Evolutionary conservation across 2,797 vertebrate genomes (phyloP).

Genomic region (Hozukius guyotensis): DNA sequence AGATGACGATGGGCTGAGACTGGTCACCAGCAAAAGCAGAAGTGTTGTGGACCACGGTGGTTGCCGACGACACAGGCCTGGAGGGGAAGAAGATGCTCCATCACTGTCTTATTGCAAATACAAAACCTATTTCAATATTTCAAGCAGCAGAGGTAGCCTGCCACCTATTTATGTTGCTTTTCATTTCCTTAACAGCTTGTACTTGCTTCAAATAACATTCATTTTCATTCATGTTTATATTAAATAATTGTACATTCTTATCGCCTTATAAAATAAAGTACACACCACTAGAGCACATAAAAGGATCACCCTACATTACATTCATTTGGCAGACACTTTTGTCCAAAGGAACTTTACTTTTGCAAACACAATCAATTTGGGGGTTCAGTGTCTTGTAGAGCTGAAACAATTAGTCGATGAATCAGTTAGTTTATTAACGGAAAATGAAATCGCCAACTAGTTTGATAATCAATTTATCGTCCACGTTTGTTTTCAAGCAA

Average conservation of each 20-base stretch:
- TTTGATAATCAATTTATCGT: background rate
- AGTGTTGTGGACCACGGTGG: slow-evolving; percentile 84
- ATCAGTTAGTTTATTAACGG: background rate
- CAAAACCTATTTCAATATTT: background rate
- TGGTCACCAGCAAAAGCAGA: slow-evolving; percentile 84
- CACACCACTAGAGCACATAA: background rate
- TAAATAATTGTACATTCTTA: background rate
- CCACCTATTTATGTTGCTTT: background rate
- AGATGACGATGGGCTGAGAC: slow-evolving; percentile 95
- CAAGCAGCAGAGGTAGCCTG: background rate
- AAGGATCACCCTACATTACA: background rate
- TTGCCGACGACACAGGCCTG: slow-evolving; percentile 84
- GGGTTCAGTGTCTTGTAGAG: no score
- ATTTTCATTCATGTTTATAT: background rate
- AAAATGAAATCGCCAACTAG: background rate
- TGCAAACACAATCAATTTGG: accelerated
- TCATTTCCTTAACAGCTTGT: background rate
- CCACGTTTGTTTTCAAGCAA: background rate
- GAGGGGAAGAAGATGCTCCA: background rate
- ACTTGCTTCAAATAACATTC: background rate
- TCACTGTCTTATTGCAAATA: background rate
- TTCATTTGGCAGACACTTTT: background rate
- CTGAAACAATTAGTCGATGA: no score
- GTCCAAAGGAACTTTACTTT: background rate
- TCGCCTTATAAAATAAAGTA: background rate